These are phyloP conservation scores for Pycnonotus jocosus DNA, from an alignment of 2,113 vertebrate species.

Conservation along the genomic window DNA sequence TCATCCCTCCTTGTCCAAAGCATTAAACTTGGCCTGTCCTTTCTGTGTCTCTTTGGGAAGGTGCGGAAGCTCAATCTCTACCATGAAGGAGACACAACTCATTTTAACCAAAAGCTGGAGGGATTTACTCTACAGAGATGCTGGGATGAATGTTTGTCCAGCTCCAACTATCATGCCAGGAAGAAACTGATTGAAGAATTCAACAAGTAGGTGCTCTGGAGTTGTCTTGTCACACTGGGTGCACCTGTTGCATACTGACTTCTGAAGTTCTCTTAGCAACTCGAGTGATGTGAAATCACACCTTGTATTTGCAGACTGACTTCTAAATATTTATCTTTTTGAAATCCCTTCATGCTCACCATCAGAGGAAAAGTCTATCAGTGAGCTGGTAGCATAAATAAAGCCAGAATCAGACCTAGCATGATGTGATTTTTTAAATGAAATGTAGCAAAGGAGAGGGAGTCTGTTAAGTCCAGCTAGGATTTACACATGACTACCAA, in stretches of 20 bases:
- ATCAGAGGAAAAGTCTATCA: background rate
- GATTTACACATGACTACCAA: background rate
- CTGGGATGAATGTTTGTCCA: constrained; percentile 88
- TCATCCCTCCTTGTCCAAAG: background rate
- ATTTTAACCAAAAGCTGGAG: constrained; percentile 88
- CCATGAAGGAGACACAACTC: constrained; percentile 83
- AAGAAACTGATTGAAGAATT: constrained; percentile 75
- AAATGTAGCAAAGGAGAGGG: background rate
- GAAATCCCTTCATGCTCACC: background rate
- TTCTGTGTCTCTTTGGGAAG: constrained; percentile 63
- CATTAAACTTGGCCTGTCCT: background rate
- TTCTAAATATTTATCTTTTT: background rate
- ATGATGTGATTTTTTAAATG: background rate
- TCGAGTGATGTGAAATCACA: background rate
- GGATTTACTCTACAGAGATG: constrained; percentile 81
- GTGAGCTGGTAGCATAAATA: background rate
- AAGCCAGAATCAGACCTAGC: background rate
- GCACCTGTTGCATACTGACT: background rate
- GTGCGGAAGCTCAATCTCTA: constrained; percentile 87
- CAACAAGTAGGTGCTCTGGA: constrained; percentile 78
- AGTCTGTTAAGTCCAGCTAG: background rate
- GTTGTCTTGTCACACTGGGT: background rate
- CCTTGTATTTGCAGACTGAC: background rate
- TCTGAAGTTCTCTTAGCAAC: background rate
- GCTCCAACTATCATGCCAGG: constrained; percentile 71